phyloP scores from a whole-genome alignment of 2,113 vertebrate species.

The Bothrops jararaca region DNA sequence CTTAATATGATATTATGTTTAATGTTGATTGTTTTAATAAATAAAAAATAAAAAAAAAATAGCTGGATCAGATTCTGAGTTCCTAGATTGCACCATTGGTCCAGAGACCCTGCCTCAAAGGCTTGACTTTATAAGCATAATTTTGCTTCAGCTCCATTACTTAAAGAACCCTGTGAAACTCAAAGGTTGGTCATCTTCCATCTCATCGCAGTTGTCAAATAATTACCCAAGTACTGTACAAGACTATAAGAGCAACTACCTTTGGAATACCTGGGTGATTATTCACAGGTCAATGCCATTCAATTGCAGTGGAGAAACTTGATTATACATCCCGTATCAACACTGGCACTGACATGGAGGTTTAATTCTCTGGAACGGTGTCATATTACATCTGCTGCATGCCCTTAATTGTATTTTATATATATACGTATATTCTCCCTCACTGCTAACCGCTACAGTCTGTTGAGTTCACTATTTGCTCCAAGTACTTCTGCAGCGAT shows the following conservation, averaged over 20 bases:
- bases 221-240: not conserved
- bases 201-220: not conserved
- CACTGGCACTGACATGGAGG: slow-evolving; percentile 21
- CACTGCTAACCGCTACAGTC: not conserved
- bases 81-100: not conserved
- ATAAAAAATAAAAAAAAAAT: no score
- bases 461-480: not conserved
- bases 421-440: not conserved
- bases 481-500: slow-evolving; percentile 8
- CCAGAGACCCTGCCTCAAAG: not conserved
- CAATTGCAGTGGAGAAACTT: slow-evolving; percentile 9
- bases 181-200: not conserved
- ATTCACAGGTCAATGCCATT: slow-evolving; percentile 7
- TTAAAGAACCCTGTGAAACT: not conserved
- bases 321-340: slow-evolving; percentile 11
- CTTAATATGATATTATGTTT: no score
- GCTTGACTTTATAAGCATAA: no score
- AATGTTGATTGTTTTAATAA: no score
- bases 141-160: not conserved
- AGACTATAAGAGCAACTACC: not conserved
- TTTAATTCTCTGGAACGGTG: slow-evolving; percentile 18
- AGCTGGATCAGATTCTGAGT: not conserved
- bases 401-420: not conserved
- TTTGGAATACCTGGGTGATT: slow-evolving; percentile 11
- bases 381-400: not conserved